Conservation (phyloP, 2,888 invertebrate species). For the Piscicola geometra region DNA sequence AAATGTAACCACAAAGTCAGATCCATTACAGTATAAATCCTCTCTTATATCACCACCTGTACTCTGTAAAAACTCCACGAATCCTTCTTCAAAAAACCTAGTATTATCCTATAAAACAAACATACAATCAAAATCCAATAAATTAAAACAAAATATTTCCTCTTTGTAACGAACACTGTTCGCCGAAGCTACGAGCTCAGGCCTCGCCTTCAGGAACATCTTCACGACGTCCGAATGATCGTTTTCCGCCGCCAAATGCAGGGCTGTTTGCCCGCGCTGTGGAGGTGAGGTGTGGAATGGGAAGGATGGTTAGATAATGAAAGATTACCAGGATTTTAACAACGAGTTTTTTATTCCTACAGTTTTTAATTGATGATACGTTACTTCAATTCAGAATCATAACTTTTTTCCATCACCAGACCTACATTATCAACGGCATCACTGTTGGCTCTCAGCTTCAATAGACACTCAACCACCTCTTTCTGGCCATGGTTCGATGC, state of each 20-base stretch:
- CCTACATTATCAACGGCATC: slow-evolving; percentile 76
- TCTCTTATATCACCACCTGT: too few species aligned
- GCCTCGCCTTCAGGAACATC: slow-evolving; percentile 71
- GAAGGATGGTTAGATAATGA: too few species aligned
- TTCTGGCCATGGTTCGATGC: slow-evolving; percentile 93
- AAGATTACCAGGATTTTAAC: too few species aligned
- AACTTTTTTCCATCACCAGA: not conserved
- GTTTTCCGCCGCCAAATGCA: slow-evolving; percentile 94
- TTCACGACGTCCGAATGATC: slow-evolving; percentile 97
- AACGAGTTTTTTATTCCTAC: too few species aligned
- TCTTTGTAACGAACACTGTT: slow-evolving; percentile 65
- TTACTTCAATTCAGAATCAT: too few species aligned
- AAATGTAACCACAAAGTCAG: too few species aligned
- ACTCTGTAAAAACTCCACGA: not conserved
- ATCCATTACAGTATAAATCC: too few species aligned
- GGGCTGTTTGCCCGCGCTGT: slow-evolving; percentile 82
- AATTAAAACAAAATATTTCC: not conserved
- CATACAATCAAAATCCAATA: too few species aligned
- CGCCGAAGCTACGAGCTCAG: slow-evolving; percentile 84
- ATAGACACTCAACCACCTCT: slow-evolving; percentile 82
- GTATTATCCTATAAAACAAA: too few species aligned
- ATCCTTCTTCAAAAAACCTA: not conserved
- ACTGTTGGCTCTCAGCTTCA: slow-evolving; percentile 88
- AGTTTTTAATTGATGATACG: too few species aligned
- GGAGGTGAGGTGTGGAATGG: too few species aligned